phyloP scores from a whole-genome alignment of 2,113 vertebrate species.

The Synodontis membranacea region DNA sequence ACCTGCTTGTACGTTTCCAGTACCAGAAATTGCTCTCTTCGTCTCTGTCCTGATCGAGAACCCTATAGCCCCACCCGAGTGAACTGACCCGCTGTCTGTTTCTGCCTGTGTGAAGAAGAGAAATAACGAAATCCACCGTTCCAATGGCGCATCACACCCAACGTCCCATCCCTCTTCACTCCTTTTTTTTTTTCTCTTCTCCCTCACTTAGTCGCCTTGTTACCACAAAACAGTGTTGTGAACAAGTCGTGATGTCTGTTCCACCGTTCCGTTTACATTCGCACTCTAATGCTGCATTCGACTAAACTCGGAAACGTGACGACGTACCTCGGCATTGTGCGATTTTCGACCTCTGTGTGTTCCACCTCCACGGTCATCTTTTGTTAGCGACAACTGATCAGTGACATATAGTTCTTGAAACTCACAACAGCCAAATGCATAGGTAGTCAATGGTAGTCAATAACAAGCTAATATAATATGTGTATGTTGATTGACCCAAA shows the following conservation, averaged over 20 bases:
- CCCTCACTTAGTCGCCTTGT: conserved; percentile 8
- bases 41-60: neutral
- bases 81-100: neutral
- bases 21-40: neutral
- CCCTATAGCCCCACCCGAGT: neutral
- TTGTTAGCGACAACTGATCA: too few relatives aligned
- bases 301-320: neutral
- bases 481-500: too few relatives aligned
- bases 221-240: neutral
- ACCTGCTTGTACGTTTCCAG: neutral
- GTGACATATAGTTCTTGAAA: neutral
- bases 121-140: neutral
- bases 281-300: neutral
- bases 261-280: neutral
- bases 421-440: neutral
- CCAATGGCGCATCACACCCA: neutral
- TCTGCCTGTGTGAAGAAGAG: neutral
- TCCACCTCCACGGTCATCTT: neutral
- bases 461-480: too few relatives aligned
- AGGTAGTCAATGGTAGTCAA: too few relatives aligned
- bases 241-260: neutral
- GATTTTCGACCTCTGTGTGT: too few relatives aligned
- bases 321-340: neutral
- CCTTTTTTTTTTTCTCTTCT: neutral
- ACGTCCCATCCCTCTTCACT: neutral